Conservation (phyloP, 2,888 invertebrate genomes). For the Blera fallax region DNA sequence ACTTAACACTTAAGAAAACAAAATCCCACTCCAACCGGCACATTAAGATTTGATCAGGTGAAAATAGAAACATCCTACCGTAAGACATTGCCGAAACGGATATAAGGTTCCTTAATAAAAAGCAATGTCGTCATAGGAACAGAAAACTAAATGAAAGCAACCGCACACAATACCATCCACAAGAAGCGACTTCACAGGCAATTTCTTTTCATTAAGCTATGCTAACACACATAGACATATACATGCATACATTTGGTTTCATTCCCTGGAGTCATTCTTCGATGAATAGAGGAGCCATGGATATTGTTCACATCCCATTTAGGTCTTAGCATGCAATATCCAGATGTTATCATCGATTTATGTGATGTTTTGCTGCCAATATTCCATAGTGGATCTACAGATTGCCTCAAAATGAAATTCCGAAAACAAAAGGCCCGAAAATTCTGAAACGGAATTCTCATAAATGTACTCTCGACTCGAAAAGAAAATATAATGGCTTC, state of each 20-base stretch:
- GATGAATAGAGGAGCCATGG: slow-evolving; percentile 46
- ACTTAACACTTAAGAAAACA: slow-evolving; percentile 29
- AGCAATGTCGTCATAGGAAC: slow-evolving; percentile 56
- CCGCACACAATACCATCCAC: slow-evolving; percentile 29
- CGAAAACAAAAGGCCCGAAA: slow-evolving; percentile 32
- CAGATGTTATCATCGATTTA: slow-evolving; percentile 68
- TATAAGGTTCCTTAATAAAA: slow-evolving; percentile 56
- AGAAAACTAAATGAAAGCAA: slow-evolving; percentile 41
- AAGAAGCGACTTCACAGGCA: slow-evolving; percentile 60
- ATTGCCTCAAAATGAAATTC: slow-evolving; percentile 28
- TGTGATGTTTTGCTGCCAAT: slow-evolving; percentile 53
- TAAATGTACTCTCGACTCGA: neutral
- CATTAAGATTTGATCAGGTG: slow-evolving; percentile 54
- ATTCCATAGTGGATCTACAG: slow-evolving; percentile 14
- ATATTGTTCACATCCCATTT: slow-evolving; percentile 58
- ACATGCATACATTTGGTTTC: slow-evolving; percentile 29
- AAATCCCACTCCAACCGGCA: slow-evolving; percentile 19
- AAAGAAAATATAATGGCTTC: neutral
- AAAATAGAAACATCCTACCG: slow-evolving; percentile 42
- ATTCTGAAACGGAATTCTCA: neutral
- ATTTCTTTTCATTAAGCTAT: slow-evolving; percentile 68
- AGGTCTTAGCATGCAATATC: slow-evolving; percentile 61
- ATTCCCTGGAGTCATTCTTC: slow-evolving; percentile 44
- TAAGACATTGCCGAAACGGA: slow-evolving; percentile 44
- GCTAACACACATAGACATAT: slow-evolving; percentile 31